Base-by-base conservation (phyloP, 2,797 vertebrate genomes). In the Odontamblyopus lacepedii region DNA sequence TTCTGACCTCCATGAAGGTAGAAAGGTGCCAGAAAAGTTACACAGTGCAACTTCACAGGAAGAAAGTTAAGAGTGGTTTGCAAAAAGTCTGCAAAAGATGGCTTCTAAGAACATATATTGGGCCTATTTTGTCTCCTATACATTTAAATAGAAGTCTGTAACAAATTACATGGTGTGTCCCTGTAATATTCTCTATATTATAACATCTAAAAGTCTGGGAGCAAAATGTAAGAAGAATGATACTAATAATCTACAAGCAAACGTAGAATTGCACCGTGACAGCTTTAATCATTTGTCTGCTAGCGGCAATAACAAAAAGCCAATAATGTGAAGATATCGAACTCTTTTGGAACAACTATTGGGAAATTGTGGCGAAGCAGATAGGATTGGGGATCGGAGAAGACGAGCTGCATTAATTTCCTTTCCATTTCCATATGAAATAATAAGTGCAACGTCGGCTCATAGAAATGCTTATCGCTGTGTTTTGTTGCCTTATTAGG, bases 401-500 rank as follows among this genome's bases (percentile, higher is more conserved):
- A 85, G 83, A 32, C 23, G 63, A 23, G 1, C 69, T 75, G 83
- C 82, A 88, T 89, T 90, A 67, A 86, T 90, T 89, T 91, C 79
- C 86, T 85, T 79, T 66, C n/a, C n/a, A n/a, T 63, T 79, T 84
- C 80, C 70, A 77, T 79, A 74, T 86, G 80, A 87, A 88, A 85
- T 87, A 77, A 81, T 55, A 72, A 82, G 73, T 80, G 83, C 84
- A 85, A 86, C 81, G 71, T 88, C 84, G 80, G 78, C 77, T 76
- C 30, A 73, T 68, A 79, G 89, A 88, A 91, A 84, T 82, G 90
- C 85, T 88, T 78, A 85, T 73, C 83, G 84, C 84, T 84, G 85
- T 90, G 82, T 91, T 90, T 88, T 90, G 88, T 89, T 81, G 82
- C 82, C 90, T 90, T 89, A 91, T 92, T 92, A 92, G 89, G 84